Evolutionary conservation across 2,797 vertebrate species (phyloP).

Genomic region (Alauda arvensis): DNA sequence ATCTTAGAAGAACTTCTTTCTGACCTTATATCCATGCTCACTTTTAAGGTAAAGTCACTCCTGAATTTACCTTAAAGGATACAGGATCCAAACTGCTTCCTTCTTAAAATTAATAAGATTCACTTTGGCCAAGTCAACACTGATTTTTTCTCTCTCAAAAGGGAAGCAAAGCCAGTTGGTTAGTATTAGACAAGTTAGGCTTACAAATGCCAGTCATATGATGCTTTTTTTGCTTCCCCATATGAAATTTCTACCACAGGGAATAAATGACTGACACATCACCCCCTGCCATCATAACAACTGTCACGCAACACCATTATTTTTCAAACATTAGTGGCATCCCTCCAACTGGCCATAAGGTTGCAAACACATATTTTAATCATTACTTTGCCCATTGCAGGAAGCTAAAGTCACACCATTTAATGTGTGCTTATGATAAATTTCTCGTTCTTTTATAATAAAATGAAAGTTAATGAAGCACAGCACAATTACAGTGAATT

Average conservation of each 20-base stretch:
- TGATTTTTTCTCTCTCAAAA: background rate
- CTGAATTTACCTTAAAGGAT: background rate
- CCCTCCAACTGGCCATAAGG: slow-evolving; percentile 21
- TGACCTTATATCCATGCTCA: background rate
- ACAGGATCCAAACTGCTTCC: background rate
- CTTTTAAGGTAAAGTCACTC: background rate
- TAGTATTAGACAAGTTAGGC: background rate
- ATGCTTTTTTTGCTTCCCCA: slow-evolving; percentile 18
- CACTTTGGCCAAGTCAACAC: background rate
- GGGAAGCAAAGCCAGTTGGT: slow-evolving; percentile 11
- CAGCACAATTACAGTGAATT: background rate
- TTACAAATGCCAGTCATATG: background rate
- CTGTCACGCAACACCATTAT: background rate
- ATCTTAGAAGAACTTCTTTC: background rate
- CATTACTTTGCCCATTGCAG: background rate
- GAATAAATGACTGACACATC: slow-evolving; percentile 1
- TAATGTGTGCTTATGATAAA: slow-evolving; percentile 8
- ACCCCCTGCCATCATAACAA: background rate
- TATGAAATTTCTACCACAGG: background rate
- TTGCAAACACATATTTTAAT: slow-evolving; percentile 12
- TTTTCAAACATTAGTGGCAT: slow-evolving; percentile 13
- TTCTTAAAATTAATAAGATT: background rate
- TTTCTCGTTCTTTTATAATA: background rate
- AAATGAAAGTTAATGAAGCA: slow-evolving; percentile 38
- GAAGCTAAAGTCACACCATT: background rate